A percentile compares a stretch with the other conserved stretches of the same genome.
Conservation (phyloP, 1,140 invertebrate genomes). For the Drosophila mayri region DNA sequence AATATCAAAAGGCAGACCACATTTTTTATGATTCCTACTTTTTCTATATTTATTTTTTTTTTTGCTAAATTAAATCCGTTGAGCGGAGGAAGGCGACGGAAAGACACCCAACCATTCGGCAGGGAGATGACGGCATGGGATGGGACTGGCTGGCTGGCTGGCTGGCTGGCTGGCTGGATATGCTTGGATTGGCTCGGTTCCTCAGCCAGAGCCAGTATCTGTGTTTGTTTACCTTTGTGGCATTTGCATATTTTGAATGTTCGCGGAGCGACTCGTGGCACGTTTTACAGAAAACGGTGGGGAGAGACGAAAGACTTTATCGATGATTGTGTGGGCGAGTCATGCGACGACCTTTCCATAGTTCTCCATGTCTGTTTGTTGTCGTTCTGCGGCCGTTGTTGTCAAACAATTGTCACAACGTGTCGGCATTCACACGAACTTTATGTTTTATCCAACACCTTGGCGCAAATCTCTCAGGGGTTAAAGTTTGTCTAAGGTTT, state of each 20-base stretch:
- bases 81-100: constrained; percentile 28
- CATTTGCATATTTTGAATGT: constrained; percentile 79
- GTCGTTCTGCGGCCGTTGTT: constrained; percentile 52
- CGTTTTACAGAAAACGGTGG: constrained; percentile 57
- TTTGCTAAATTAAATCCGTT: constrained; percentile 7
- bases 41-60: constrained; percentile 4
- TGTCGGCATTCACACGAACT: constrained; percentile 84
- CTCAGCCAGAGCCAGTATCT: constrained; percentile 8
- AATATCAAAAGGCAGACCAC: constrained; percentile 48
- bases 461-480: constrained; percentile 40
- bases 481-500: constrained; percentile 49
- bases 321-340: constrained; percentile 67
- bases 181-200: constrained; percentile 11
- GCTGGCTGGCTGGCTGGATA: constrained; percentile 30
- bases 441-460: constrained; percentile 83
- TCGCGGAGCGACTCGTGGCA: constrained; percentile 72
- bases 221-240: constrained; percentile 51
- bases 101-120: constrained; percentile 1
- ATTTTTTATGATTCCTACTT: constrained; percentile 19
- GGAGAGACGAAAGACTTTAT: constrained; percentile 62
- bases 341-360: constrained; percentile 70
- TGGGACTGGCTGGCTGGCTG: constrained; percentile 27
- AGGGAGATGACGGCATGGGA: constrained; percentile 42
- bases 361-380: constrained; percentile 37
- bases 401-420: constrained; percentile 83